Evolutionary conservation across 2,113 vertebrate genomes (phyloP), one percentile per base, ranked within the genome.

Genomic region (Apteryx mantelli): DNA sequence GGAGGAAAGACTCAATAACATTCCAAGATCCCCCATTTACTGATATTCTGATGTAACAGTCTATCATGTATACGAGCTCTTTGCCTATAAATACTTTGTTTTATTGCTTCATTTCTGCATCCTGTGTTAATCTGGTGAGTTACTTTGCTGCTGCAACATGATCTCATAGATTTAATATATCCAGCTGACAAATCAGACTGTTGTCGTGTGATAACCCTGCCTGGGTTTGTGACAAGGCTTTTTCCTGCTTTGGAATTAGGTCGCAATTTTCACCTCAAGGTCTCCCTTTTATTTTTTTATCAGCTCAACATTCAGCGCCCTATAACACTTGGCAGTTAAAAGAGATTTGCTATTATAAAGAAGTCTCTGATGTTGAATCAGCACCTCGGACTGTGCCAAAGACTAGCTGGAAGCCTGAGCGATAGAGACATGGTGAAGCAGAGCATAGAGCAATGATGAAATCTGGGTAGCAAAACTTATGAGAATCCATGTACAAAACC

Each of bases 221-320:
- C 90, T 88, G 88, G 91, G 68, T 93, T 95, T 85, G 65, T 13
- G 40, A 55, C 76, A 32, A 88, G 68, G 64, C 5, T 85, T 93
- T 86, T 58, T 80, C 50, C 71, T 88, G 40, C 40, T 91, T 91
- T 85, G 60, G 71, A 95, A 95, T 93, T 50, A 93, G 85, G 82
- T 90, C 82, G 56, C 34, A 83, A 32, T 7, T 55, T 91, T 86
- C 88, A 78, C 73, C 75, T 89, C 38, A 5, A 84, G 64, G 79
- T 86, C 69, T 83, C 46, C 21, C 18, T 90, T 90, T 93, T 97
- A 93, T 95, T 95, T 96, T 95, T 52, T 18, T 89, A 90, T 94
- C 85, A 74, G 38, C 56, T 86, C 46, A 53, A n/a, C 93, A 83
- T 94, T 38, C 85, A 93, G 64, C 63, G 86, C 80, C 60, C 64